A percentile compares a stretch with the other conserved stretches of the same genome.
Conservation (phyloP, 53 echinoderm and acorn worm genomes). For the Hippasteria phrygiana region DNA sequence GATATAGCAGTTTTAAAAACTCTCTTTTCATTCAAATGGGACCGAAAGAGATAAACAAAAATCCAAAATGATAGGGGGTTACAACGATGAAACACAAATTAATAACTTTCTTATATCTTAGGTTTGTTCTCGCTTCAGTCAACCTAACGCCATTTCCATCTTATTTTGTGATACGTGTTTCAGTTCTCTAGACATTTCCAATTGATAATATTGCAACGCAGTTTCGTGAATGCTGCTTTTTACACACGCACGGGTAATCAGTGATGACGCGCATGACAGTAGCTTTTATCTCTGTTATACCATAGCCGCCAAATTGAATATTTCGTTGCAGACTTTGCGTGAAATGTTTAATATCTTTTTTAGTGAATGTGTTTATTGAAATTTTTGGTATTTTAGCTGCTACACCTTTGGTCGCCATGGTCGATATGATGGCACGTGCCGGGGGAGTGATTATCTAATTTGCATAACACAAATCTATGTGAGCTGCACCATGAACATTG, state of each 20-base stretch:
- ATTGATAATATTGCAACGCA: background rate
- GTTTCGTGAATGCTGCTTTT: background rate
- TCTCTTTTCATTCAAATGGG: too few relatives aligned
- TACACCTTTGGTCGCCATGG: background rate
- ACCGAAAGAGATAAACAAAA: too few relatives aligned
- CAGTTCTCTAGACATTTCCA: background rate
- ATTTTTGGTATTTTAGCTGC: background rate
- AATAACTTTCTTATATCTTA: too few relatives aligned
- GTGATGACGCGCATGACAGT: background rate
- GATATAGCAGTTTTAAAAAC: too few relatives aligned
- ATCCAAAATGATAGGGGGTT: too few relatives aligned
- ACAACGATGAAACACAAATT: too few relatives aligned
- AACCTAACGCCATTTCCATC: background rate
- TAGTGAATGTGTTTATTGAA: background rate
- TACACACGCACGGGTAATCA: background rate
- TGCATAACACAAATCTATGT: background rate
- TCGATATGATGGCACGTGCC: constrained; percentile 17
- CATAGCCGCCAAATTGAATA: too few relatives aligned
- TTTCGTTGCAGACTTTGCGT: background rate
- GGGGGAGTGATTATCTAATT: constrained; percentile 29
- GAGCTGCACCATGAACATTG: constrained; percentile 20
- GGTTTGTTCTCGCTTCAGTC: too few relatives aligned
- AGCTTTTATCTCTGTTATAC: background rate
- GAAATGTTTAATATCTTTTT: background rate
- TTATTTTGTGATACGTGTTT: background rate